Conservation (phyloP, 2,797 vertebrate genomes). For the Anniella stebbinsi region DNA sequence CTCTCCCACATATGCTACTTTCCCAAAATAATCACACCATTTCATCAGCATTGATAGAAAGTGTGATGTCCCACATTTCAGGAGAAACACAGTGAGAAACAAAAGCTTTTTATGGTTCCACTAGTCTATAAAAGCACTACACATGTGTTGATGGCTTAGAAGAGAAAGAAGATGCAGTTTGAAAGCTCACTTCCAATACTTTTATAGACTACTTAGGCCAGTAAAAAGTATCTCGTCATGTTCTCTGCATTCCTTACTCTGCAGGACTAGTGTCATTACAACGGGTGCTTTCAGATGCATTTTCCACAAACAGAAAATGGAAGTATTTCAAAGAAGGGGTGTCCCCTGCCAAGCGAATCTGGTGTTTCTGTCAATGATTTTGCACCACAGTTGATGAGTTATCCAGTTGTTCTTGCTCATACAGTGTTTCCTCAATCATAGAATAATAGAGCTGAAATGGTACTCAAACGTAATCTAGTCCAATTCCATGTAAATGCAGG, state of each 20-base stretch:
- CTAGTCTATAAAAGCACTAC: not conserved
- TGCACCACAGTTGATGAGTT: not conserved
- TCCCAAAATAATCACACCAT: not conserved
- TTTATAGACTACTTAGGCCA: conserved; percentile 13
- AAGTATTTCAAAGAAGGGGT: not conserved
- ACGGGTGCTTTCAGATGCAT: not conserved
- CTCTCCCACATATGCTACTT: not conserved
- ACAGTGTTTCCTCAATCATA: not conserved
- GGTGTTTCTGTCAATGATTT: not conserved
- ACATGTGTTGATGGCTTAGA: not conserved
- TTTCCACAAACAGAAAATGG: not conserved
- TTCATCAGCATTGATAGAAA: not conserved
- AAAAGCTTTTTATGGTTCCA: not conserved
- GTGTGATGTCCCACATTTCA: not conserved
- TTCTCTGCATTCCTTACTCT: not conserved
- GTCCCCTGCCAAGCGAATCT: not conserved
- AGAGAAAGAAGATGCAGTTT: not conserved
- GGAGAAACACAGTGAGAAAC: not conserved
- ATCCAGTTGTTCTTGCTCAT: not conserved
- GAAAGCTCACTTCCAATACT: not conserved
- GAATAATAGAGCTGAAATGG: too few relatives aligned
- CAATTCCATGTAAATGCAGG: too few relatives aligned
- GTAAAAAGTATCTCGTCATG: not conserved
- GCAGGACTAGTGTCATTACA: not conserved
- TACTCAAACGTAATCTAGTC: too few relatives aligned